These are phyloP conservation scores for human DNA, from an alignment of 2,113 vertebrate genomes.

Conservation along the genomic window GRCh38 chr1:149349001-149349500, in stretches of 20 bases:
- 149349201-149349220: neutral
- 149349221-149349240: neutral
- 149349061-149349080: neutral
- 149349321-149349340: neutral
- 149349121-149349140: neutral
- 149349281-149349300: neutral
- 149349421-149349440: neutral
- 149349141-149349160: constrained; percentile 21
- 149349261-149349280: neutral
- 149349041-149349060: constrained; percentile 31
- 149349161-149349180: neutral
- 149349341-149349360: neutral
- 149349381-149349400: neutral
- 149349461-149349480: neutral
- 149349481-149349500: neutral
- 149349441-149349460: neutral
- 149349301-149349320: neutral
- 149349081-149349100: too few species aligned
- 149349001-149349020: neutral
- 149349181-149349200: neutral
- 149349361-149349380: constrained; percentile 12
- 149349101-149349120: too few species aligned
- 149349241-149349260: neutral
- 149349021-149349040: neutral
- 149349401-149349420: neutral